Evolutionary conservation across 2,888 invertebrate species (phyloP).

Genomic region (Andrena praecox): DNA sequence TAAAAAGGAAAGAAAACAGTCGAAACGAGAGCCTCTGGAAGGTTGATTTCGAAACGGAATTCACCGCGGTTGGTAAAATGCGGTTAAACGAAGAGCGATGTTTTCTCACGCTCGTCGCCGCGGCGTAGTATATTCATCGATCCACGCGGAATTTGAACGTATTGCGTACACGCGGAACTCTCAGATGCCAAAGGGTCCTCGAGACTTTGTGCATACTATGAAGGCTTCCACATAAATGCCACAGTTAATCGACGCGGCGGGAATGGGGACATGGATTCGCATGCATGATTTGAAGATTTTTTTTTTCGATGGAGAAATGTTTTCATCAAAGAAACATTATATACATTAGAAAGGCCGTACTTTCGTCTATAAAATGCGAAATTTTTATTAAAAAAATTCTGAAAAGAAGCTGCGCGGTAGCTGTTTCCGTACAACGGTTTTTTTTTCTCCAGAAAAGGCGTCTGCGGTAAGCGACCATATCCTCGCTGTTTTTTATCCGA

Average conservation of each 20-base stretch:
- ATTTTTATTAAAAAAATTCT: no score
- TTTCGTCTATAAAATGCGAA: no score
- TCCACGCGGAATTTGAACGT: conserved; percentile 23
- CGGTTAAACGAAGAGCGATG: not conserved
- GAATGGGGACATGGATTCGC: conserved; percentile 55
- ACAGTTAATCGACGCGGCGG: conserved; percentile 60
- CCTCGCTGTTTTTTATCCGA: no score
- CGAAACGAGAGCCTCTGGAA: not conserved
- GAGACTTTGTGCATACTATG: conserved; percentile 12
- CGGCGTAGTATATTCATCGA: not conserved
- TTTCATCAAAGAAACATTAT: no score
- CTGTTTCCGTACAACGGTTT: no score
- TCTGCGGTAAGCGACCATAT: no score
- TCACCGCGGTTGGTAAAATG: not conserved
- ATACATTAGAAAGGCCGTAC: no score
- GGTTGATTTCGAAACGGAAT: not conserved
- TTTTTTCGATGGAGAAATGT: conserved; percentile 20
- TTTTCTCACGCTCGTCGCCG: not conserved
- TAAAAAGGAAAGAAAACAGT: not conserved
- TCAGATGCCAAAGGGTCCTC: conserved; percentile 28
- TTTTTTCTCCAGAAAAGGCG: no score
- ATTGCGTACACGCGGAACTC: conserved; percentile 35
- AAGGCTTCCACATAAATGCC: conserved; percentile 62
- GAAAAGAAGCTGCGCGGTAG: no score
- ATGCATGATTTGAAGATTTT: conserved; percentile 21